Evolutionary conservation across 2,888 invertebrate species (phyloP).

Genomic region (Stenurella melanura): DNA sequence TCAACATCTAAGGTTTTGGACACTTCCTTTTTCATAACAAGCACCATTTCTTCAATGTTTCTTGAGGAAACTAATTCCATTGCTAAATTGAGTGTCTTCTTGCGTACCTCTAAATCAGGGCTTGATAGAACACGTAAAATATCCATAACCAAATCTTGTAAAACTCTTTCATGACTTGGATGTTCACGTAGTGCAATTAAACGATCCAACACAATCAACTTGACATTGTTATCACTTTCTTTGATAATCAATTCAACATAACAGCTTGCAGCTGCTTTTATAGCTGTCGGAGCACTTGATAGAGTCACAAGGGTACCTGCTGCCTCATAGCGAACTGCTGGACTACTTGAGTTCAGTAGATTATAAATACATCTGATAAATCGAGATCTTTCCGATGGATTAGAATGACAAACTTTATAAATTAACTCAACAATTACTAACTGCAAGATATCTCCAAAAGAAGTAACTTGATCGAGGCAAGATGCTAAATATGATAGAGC

Average conservation of each 20-base stretch:
- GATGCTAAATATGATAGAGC: slow-evolving; percentile 95
- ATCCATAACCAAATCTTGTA: slow-evolving; percentile 97
- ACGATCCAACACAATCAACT: slow-evolving; percentile 96
- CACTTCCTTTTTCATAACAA: slow-evolving; percentile 94
- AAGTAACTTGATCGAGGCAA: slow-evolving; percentile 94
- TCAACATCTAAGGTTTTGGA: slow-evolving; percentile 92
- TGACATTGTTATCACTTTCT: slow-evolving; percentile 99
- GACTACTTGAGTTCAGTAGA: slow-evolving; percentile 93
- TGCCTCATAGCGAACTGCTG: slow-evolving; percentile 98
- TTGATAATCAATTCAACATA: slow-evolving; percentile 99
- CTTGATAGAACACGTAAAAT: slow-evolving; percentile 93
- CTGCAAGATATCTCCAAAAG: slow-evolving; percentile 97
- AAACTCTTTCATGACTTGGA: slow-evolving; percentile 88
- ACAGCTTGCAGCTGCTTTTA: slow-evolving; percentile 91
- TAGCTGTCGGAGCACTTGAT: slow-evolving; percentile 97
- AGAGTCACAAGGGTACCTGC: slow-evolving; percentile 98
- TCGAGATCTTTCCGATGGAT: slow-evolving; percentile 95
- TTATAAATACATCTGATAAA: slow-evolving; percentile 99
- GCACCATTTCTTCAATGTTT: slow-evolving; percentile 96
- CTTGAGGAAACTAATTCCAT: slow-evolving; percentile 93
- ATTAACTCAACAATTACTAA: slow-evolving; percentile 99
- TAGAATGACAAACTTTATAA: slow-evolving; percentile 97
- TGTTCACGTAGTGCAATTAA: slow-evolving; percentile 90
- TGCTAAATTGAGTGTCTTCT: slow-evolving; percentile 75
- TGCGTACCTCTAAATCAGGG: slow-evolving; percentile 90